These are phyloP conservation scores for Regulus satrapa DNA, from an alignment of 2,113 vertebrate genomes.

Conservation along the genomic window DNA sequence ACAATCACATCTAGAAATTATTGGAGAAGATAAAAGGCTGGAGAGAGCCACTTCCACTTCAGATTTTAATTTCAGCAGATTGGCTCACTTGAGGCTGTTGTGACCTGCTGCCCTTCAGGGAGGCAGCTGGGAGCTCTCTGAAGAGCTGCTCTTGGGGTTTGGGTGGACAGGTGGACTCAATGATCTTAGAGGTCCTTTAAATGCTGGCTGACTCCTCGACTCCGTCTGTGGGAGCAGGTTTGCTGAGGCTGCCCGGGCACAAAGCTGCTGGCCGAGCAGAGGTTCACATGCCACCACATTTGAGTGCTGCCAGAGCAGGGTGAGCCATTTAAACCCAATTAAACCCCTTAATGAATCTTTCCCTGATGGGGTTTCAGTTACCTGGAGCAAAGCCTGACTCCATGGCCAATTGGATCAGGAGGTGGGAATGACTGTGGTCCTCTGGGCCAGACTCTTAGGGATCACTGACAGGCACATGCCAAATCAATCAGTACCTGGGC, in stretches of 20 bases:
- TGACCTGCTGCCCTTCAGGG: background rate
- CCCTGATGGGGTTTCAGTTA: background rate
- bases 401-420: background rate
- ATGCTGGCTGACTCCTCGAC: accelerated
- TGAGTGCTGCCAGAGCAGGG: background rate
- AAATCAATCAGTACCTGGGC: accelerated
- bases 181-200: accelerated
- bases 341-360: background rate
- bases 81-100: background rate
- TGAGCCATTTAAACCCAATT: background rate
- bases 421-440: background rate
- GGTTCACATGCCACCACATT: accelerated
- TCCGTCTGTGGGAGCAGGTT: accelerated
- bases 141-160: background rate
- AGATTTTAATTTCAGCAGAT: background rate
- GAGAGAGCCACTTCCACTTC: background rate
- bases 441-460: background rate
- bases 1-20: background rate
- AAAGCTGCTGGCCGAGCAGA: background rate
- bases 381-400: background rate
- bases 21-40: background rate
- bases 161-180: accelerated
- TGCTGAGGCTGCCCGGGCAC: background rate
- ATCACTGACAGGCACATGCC: background rate
- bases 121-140: background rate